Conservation (phyloP, 2,888 invertebrate genomes). For the Reticulitermes lucifugus region DNA sequence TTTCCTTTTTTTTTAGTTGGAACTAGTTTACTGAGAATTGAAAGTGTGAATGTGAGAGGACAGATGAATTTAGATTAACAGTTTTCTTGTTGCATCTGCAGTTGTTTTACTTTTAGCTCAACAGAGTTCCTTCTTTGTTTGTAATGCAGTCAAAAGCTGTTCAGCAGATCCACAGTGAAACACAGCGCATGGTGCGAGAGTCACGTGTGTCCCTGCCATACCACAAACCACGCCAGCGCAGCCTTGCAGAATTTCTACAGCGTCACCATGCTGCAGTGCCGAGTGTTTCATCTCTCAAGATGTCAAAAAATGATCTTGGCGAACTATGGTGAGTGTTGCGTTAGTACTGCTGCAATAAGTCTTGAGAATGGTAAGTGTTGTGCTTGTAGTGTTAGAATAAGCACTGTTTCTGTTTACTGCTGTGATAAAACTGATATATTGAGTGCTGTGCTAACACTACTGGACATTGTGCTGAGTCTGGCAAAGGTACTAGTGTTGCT, state of each 20-base stretch:
- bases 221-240: conserved; percentile 84
- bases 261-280: conserved; percentile 61
- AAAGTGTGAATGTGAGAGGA: too few species aligned
- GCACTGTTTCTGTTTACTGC: too few species aligned
- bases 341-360: background rate
- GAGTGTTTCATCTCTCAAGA: conserved; percentile 67
- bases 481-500: too few species aligned
- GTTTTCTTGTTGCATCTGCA: too few species aligned
- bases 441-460: too few species aligned
- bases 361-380: background rate
- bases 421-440: too few species aligned
- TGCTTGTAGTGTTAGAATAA: too few species aligned
- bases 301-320: conserved; percentile 74
- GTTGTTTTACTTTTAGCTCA: too few species aligned
- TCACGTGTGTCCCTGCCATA: conserved; percentile 83
- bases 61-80: too few species aligned
- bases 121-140: background rate
- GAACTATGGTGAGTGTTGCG: conserved; percentile 71
- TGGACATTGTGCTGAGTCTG: too few species aligned
- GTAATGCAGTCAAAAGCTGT: conserved; percentile 64
- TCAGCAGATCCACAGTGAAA: conserved; percentile 84
- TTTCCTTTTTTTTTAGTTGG: too few species aligned
- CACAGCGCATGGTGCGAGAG: conserved; percentile 84
- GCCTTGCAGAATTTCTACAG: conserved; percentile 82
- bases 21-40: too few species aligned